Base-by-base conservation (phyloP, 1,140 invertebrate genomes). In the Ceratina australensis region DNA sequence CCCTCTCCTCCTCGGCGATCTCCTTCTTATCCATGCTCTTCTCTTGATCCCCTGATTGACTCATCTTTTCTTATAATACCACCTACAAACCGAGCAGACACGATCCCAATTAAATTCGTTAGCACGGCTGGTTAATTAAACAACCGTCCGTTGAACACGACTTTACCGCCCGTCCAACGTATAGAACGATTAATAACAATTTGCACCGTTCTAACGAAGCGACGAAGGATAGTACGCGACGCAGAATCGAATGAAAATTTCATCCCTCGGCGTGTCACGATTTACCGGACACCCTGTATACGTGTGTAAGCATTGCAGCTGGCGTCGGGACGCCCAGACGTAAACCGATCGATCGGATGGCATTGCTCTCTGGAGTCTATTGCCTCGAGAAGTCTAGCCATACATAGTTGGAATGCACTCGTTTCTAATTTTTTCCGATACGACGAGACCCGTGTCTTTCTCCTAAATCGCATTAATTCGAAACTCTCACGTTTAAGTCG, bases 1-100 rank as follows among this genome's bases (percentile, higher is more conserved):
- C 95, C 65, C 94, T 92, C 84, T 96, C 95, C 85, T 96, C 95
- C 33, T 93, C 92, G 82, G 95, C 95, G 61, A 95, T 95, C 89
- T 95, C 94, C 86, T 95, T 94, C 86, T 96, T 95, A 87, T 96
- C 95, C 75, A 94, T 92, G 50, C 93, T 95, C 88, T 95, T 94
- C 81, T 92, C 90, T 57, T 83, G 80, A 56, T 87, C 81, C 3
- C 76, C 78, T 49, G n/a, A n/a, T n/a, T 90, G 87, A 42, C 89
- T 92, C 91, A 92, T 91, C 64, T 26, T 86, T 78, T 74, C 49
- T n/a, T 8, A 16, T n/a, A 18, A 54, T 18, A 54, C 2, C 47
- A 54, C 2, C 47, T 76, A 69, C 60, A 76, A 76, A 50, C 50
- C n/a, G 1, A 76, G 2, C 33, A 60, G 59, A 49, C 2, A 20